phyloP scores from a whole-genome alignment of 1,140 invertebrate genomes.

The Cyclina sinensis region DNA sequence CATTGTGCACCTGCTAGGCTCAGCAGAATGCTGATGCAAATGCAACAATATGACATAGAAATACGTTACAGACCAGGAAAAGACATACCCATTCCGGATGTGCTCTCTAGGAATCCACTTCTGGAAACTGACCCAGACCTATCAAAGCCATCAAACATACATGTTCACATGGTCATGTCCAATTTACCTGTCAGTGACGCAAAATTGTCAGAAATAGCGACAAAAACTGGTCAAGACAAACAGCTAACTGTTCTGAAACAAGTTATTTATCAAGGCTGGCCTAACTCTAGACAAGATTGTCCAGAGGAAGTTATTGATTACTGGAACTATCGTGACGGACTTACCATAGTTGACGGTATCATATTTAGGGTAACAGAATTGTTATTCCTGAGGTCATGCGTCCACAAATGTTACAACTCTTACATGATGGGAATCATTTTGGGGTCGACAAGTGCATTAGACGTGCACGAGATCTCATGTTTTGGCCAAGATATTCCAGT shows the following conservation, averaged over 20 bases:
- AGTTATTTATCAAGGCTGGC: constrained; percentile 18
- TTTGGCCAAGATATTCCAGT: not conserved
- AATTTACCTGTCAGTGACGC: no score
- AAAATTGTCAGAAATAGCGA: no score
- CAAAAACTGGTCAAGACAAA: not conserved
- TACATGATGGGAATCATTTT: not conserved
- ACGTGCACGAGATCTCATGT: not conserved
- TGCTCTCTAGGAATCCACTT: not conserved
- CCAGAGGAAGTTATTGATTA: no score
- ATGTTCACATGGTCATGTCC: no score
- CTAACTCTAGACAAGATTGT: not conserved
- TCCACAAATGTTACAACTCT: not conserved
- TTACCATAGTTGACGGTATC: no score
- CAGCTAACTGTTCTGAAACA: not conserved
- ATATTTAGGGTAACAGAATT: not conserved
- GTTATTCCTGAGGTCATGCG: not conserved
- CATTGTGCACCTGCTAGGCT: constrained; percentile 35
- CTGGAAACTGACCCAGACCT: not conserved
- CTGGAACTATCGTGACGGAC: no score
- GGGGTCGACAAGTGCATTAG: not conserved
- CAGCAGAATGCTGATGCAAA: constrained; percentile 35
- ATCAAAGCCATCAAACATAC: no score
- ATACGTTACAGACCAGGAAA: constrained; percentile 11
- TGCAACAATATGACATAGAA: constrained; percentile 48
- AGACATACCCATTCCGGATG: not conserved